phyloP scores from a whole-genome alignment of 2,113 vertebrate species.

The Odontophorus gujanensis region DNA sequence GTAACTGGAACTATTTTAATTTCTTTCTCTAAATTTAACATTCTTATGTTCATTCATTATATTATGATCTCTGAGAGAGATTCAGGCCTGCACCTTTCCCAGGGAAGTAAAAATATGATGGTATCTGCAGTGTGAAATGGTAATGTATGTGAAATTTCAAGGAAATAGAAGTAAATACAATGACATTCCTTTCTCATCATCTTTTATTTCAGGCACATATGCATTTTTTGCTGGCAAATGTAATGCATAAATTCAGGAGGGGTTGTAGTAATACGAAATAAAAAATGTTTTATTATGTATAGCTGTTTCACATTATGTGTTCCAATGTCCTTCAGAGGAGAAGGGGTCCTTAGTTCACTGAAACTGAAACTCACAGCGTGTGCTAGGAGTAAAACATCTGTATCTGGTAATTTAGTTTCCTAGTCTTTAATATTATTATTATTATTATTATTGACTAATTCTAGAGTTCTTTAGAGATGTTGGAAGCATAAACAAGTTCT shows the following conservation, averaged over 20 bases:
- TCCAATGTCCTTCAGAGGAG: slow-evolving; percentile 34
- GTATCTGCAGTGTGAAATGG: not conserved
- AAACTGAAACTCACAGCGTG: not conserved
- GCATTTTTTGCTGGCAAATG: not conserved
- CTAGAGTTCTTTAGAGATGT: not conserved
- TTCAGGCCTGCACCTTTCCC: not conserved
- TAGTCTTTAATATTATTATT: not conserved
- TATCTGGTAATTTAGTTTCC: not conserved
- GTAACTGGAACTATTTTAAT: not conserved
- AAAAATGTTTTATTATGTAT: slow-evolving; percentile 34
- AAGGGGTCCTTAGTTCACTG: not conserved
- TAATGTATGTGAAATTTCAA: not conserved
- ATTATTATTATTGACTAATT: not conserved
- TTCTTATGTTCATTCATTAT: not conserved
- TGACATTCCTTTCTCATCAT: slow-evolving; percentile 1
- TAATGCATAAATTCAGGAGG: slow-evolving; percentile 33
- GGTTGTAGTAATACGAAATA: slow-evolving; percentile 37
- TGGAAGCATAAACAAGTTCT: not conserved
- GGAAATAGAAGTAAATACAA: slow-evolving; percentile 8
- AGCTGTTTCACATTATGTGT: slow-evolving; percentile 20
- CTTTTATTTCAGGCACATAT: slow-evolving; percentile 28
- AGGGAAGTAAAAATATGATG: not conserved
- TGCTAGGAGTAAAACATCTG: not conserved
- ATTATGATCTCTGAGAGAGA: not conserved
- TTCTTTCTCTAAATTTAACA: not conserved